phyloP scores from a whole-genome alignment of 2,113 vertebrate species.

The Poeciliopsis turrubarensis region DNA sequence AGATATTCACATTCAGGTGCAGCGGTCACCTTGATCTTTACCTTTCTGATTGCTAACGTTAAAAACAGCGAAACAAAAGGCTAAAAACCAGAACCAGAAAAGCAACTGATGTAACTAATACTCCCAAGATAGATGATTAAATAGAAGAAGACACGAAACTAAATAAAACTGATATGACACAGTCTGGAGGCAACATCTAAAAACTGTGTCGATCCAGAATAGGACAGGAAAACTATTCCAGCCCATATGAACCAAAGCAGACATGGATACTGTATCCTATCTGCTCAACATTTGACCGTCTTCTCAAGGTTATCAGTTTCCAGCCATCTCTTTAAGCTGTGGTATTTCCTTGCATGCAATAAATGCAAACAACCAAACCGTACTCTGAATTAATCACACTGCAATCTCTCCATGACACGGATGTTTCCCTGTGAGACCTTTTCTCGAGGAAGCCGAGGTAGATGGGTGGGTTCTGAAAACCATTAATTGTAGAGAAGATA shows the following conservation, averaged over 20 bases:
- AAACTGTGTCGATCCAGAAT: slow-evolving; percentile 30
- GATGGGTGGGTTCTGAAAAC: neutral
- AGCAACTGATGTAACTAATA: slow-evolving; percentile 62
- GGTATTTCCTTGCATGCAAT: slow-evolving; percentile 2
- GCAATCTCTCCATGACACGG: slow-evolving; percentile 16
- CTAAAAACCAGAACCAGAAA: slow-evolving; percentile 50
- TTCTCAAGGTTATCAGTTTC: slow-evolving; percentile 20
- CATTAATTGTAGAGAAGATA: slow-evolving; percentile 27
- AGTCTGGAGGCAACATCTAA: slow-evolving; percentile 44
- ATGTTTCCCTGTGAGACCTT: neutral
- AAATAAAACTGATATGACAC: slow-evolving; percentile 53
- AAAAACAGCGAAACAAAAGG: slow-evolving; percentile 34
- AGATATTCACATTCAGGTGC: slow-evolving; percentile 44
- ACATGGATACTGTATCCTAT: slow-evolving; percentile 13
- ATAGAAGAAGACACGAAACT: slow-evolving; percentile 58
- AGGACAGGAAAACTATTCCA: slow-evolving; percentile 50
- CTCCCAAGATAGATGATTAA: slow-evolving; percentile 53
- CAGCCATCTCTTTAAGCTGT: neutral
- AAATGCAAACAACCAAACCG: neutral
- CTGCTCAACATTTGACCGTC: neutral
- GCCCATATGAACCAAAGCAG: slow-evolving; percentile 36
- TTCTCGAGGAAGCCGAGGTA: slow-evolving; percentile 5
- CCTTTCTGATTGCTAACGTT: slow-evolving; percentile 54
- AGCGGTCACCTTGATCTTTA: slow-evolving; percentile 45
- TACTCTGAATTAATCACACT: slow-evolving; percentile 16